phyloP scores from a whole-genome alignment of 2,113 vertebrate species.

The Lepisosteus osseus region DNA sequence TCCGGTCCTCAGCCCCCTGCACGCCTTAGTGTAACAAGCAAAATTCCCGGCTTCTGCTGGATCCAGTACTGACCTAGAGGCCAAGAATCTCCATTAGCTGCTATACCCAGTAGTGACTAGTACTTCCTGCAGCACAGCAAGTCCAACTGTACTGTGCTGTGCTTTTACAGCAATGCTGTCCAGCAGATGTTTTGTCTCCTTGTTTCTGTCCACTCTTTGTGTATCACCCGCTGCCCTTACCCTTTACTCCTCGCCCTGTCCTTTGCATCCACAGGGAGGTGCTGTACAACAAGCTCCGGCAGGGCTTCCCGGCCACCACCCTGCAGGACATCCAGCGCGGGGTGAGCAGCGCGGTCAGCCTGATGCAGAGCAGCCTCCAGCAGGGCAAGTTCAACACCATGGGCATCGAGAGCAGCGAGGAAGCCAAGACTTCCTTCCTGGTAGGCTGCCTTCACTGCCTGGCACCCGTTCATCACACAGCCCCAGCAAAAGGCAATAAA shows the following conservation, averaged over 20 bases:
- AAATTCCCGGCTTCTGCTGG: too few relatives aligned
- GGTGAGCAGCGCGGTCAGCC: slow-evolving; percentile 93
- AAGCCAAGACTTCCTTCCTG: slow-evolving; percentile 93
- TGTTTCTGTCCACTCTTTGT: background rate
- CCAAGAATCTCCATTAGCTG: too few relatives aligned
- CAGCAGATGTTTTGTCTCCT: background rate
- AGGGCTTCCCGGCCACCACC: slow-evolving; percentile 91
- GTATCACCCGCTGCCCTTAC: background rate
- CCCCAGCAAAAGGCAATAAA: background rate
- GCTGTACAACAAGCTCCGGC: slow-evolving; percentile 83
- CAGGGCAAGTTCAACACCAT: slow-evolving; percentile 95
- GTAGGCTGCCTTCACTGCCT: slow-evolving; percentile 55
- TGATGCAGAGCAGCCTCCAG: slow-evolving; percentile 97
- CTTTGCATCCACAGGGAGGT: slow-evolving; percentile 72
- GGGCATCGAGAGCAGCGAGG: slow-evolving; percentile 88
- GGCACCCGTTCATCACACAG: background rate
- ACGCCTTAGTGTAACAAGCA: too few relatives aligned
- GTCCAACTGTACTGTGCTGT: background rate
- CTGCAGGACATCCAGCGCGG: slow-evolving; percentile 95
- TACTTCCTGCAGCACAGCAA: too few relatives aligned
- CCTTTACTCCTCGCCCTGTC: too few relatives aligned
- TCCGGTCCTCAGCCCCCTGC: background rate
- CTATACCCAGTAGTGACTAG: background rate
- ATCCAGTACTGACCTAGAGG: too few relatives aligned
- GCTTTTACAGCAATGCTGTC: background rate